A percentile compares a stretch with the other conserved stretches of the same genome.
phyloP scores from a whole-genome alignment of 1,140 invertebrate genomes.

The Brachionus calyciflorus region DNA sequence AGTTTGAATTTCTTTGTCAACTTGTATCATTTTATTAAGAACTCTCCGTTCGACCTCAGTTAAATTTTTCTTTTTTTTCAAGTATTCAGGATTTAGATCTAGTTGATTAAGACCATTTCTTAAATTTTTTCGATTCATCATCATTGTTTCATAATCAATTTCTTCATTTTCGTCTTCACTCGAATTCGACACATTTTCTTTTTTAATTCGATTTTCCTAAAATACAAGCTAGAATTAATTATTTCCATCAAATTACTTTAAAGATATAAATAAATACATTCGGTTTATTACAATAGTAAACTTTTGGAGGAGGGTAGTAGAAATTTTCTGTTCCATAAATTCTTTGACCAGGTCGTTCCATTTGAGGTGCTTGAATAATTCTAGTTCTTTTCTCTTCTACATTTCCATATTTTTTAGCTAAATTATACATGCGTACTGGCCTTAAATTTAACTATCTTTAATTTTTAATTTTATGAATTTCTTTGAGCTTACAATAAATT shows the following conservation, averaged over 20 bases:
- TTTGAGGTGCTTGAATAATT: slow-evolving; percentile 26
- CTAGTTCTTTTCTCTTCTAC: not conserved
- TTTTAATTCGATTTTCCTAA: not conserved
- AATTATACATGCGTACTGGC: slow-evolving; percentile 16
- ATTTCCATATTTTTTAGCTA: slow-evolving; percentile 45
- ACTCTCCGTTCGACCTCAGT: slow-evolving; percentile 40
- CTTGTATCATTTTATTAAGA: not conserved
- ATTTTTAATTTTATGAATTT: not conserved
- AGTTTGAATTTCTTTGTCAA: slow-evolving; percentile 38
- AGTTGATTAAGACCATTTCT: slow-evolving; percentile 13
- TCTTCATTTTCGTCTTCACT: slow-evolving; percentile 33
- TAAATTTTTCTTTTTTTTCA: slow-evolving; percentile 41
- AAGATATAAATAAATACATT: not conserved
- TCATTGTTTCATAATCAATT: not conserved
- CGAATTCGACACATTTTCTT: not conserved
- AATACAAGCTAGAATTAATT: not conserved
- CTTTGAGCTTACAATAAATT: slow-evolving; percentile 16
- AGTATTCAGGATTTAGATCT: not conserved
- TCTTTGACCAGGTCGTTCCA: slow-evolving; percentile 30
- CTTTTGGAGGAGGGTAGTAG: slow-evolving; percentile 37
- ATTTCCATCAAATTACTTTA: not conserved
- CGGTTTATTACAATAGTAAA: slow-evolving; percentile 3
- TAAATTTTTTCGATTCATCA: slow-evolving; percentile 15
- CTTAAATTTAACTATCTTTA: not conserved
- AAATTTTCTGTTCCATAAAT: slow-evolving; percentile 26